These are phyloP conservation scores for Penelope pileata DNA, from an alignment of 2,113 vertebrate species.

Conservation along the genomic window DNA sequence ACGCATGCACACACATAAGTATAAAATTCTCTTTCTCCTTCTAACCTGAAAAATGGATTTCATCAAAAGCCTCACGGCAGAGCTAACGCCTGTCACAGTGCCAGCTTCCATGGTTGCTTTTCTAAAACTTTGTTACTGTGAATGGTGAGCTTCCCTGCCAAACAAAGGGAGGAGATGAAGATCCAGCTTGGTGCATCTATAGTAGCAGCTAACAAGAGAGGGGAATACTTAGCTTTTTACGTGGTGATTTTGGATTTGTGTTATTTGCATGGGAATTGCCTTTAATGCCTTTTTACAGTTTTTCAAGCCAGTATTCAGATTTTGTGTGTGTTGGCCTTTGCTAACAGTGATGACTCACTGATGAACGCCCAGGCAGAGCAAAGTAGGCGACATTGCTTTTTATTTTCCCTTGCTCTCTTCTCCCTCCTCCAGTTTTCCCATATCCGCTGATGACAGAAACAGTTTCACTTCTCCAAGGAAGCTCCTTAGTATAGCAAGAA, in stretches of 20 bases:
- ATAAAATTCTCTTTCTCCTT: background rate
- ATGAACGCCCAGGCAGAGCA: background rate
- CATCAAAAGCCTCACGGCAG: background rate
- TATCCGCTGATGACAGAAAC: background rate
- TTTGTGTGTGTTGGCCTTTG: background rate
- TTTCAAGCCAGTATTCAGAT: background rate
- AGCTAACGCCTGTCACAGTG: background rate
- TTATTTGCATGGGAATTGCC: background rate
- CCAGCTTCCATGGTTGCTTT: background rate
- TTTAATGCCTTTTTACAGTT: background rate
- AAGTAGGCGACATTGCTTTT: background rate
- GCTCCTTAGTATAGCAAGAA: background rate
- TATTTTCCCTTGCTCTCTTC: background rate
- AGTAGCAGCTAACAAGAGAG: background rate
- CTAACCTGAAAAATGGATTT: background rate
- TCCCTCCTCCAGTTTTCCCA: background rate
- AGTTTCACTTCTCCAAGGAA: slow-evolving; percentile 24
- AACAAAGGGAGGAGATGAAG: background rate
- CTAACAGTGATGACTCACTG: background rate
- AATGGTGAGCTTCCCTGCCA: background rate
- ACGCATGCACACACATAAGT: background rate
- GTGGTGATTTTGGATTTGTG: background rate
- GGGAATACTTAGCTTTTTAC: background rate
- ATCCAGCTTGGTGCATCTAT: background rate
- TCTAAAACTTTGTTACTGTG: background rate